Base-by-base conservation (phyloP, 92 coral and sea anemone genomes). In the Anthopleura xanthogrammica region DNA sequence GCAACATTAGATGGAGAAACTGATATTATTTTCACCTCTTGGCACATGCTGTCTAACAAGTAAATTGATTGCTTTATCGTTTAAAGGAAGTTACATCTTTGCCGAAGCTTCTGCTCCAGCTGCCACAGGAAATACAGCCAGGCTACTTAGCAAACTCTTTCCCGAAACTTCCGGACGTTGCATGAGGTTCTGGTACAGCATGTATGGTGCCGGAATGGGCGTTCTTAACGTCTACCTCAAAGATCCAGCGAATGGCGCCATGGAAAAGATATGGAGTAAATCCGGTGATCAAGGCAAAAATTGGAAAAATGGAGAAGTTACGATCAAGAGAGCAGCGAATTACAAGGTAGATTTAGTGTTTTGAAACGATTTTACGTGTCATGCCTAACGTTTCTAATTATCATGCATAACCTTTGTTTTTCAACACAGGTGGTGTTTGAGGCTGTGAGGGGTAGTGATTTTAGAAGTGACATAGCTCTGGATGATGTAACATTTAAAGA, bases 211-310 rank as follows among this genome's bases (percentile, higher is more conserved):
- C 36, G 87, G 85, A 22, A 92, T 91, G 82, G 95, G 98, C 41
- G 76, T 68, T 10, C 83, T 94, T 39, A 88, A 88, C 70, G 89
- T 94, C 57, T 88, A 86, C 80, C 73, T 90, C 7, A 80, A 72
- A 60, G 68, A 82, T 20, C 41, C 80, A 16, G 72, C 23, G 71
- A 60, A 70, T 36, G 94, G 91, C 13, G 48, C 66, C 11, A 71
- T 75, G 79, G 75, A 20, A 43, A 88, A 84, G 79, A 75, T 86
- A 19, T 94, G 95, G 93, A 77, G 80, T 56, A 56, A 46, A 74
- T 80, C 86, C 36, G 98, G 98, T 52, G 94, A 94, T 57, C 98
- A 92, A 56, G 94, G 95, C 41, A 68, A 90, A n/a, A 48, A 64
- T 16, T 94, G 98, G 98, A 87, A 72, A 29, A 85, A 89, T 65